Base-by-base conservation (phyloP, 2,797 vertebrate species). In the Sphenopsis melanotis region DNA sequence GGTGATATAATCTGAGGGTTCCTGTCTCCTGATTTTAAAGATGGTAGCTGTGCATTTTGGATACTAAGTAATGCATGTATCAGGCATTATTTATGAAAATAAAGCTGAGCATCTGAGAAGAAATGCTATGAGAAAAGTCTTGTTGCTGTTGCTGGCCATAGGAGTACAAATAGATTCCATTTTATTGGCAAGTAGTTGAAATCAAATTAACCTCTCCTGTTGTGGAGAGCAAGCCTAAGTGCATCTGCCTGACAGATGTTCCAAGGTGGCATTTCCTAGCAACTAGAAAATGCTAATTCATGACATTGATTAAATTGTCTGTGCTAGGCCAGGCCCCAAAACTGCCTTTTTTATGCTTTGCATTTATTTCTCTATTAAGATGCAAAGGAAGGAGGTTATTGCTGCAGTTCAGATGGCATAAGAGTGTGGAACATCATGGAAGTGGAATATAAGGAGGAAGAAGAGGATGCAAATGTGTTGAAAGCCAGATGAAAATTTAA, bases 181-280 rank as follows among this genome's bases (percentile, higher is more conserved):
- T 97, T 87, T 90, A 87, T 74, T 95, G 86, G 95, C 89, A 96
- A 89, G 61, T 87, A 53, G 80, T 89, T 96, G 83, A 77, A 97
- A 97, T 97, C 81, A 97, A 97, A 97, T 97, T 97, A 97, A 97
- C 97, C 97, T 97, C 84, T 96, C 79, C 90, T 95, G 90, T 94
- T 8, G 12, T 85, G 95, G 96, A 95, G 87, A 97, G 94, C 78
- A 95, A 89, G 65, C 87, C 88, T 90, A 96, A 83, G 49, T 94
- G 74, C 87, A 90, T 75, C 93, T 1, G 63, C 69, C 34, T 94
- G 88, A 95, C 89, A 94, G 88, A 93, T 95, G 61, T 91, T 91
- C 77, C 39, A 69, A 96, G 97, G 93, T 98, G 96, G 87, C 87
- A 97, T 97, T 97, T 93, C 95, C 89, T 95, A 88, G 97, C 96